Base-by-base conservation (phyloP, 2,113 vertebrate species). In the Lethenteron camtschaticum region DNA sequence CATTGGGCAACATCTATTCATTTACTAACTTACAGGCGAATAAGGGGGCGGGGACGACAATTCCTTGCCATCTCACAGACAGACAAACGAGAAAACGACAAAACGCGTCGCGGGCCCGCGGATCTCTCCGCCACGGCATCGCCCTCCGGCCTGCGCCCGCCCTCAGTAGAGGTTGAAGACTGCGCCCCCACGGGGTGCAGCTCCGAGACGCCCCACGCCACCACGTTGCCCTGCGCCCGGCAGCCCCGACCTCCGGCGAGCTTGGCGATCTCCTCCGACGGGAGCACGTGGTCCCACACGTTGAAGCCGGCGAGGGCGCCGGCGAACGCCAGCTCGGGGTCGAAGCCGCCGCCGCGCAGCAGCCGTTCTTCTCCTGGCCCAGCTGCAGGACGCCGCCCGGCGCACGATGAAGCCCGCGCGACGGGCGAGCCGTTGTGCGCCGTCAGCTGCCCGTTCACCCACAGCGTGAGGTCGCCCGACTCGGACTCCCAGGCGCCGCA, bases 251-350 rank as follows among this genome's bases (percentile, higher is more conserved):
- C 72, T 1, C 75, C 59, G 13, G 75, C 79, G 70, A 79, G 75
- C 3, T 73, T 77, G 1, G 71, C 72, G 56, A 96, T 84, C 78
- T 90, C 83, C 1, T 80, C 72, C 1, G 76, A 71, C 1, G 78
- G 77, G 71, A 96, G 84, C 70, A 86, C 82, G 1, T 73, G 74
- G 76, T 91, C 82, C 94, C 94, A 99, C 77, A 89, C 72, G 75
- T 99, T 96, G 70, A 99, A 89, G 56, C 84, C 92, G 0, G 87
- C 92, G 79, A 96, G 80, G 76, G 84, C 90, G 63, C 94, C 94
- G 0, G 83, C 80, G 72, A 96, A 99, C 9, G 86, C 84, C 69
- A 85, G 75, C 2, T 83, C 78, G 11, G 84, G 79, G 0, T 95
- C 79, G n/a, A 88, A 90, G 2, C 82, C 81, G 7, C 85, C 83